Percentiles rank a stretch among this genome's conserved stretches.
phyloP scores from a whole-genome alignment of 2,113 vertebrate species.

The Amazona guildingii region DNA sequence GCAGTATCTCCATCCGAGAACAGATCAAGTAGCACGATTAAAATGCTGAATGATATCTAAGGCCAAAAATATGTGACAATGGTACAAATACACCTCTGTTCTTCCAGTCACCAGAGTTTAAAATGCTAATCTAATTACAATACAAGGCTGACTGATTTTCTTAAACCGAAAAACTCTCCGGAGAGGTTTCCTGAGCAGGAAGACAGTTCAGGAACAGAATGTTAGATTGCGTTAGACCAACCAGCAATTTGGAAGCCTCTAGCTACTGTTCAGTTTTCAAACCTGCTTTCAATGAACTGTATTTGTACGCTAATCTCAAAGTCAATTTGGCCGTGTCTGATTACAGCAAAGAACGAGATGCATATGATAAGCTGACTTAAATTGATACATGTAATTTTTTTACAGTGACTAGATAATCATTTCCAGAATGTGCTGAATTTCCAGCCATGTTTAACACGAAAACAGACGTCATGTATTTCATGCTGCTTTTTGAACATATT shows the following conservation, averaged over 20 bases:
- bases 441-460: conserved; percentile 20
- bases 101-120: conserved; percentile 5
- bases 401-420: conserved; percentile 48
- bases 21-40: neutral
- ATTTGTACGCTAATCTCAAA: conserved; percentile 56
- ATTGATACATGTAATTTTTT: conserved; percentile 22
- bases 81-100: conserved; percentile 41
- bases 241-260: neutral
- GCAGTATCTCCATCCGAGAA: neutral
- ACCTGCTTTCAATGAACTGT: conserved; percentile 50
- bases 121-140: conserved; percentile 56
- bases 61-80: neutral
- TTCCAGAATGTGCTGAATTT: conserved; percentile 44
- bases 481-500: neutral
- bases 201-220: conserved; percentile 29
- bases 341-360: conserved; percentile 48
- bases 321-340: conserved; percentile 36
- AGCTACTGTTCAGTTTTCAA: conserved; percentile 57
- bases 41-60: neutral
- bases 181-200: conserved; percentile 55
- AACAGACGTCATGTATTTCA: neutral
- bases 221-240: conserved; percentile 34
- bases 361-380: conserved; percentile 47
- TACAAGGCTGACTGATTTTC: conserved; percentile 41
- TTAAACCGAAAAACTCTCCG: conserved; percentile 16